Evolutionary conservation across 2,888 invertebrate genomes (phyloP).

Genomic region (Polydrusus tereticollis): DNA sequence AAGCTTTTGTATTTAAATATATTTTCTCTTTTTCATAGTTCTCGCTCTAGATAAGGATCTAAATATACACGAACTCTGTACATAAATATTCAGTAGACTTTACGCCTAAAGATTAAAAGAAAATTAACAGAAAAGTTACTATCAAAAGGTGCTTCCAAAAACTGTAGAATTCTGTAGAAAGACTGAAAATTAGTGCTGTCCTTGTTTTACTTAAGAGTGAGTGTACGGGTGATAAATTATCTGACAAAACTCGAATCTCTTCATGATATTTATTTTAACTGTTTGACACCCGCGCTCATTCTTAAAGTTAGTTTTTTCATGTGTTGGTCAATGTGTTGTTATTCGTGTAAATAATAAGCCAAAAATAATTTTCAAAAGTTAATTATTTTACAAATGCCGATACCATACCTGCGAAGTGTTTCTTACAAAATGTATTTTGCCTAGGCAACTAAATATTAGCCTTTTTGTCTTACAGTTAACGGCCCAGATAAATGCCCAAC

Average conservation of each 20-base stretch:
- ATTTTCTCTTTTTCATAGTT: too few species aligned
- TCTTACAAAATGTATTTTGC: not conserved
- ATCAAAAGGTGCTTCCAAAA: constrained; percentile 47
- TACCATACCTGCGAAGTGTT: not conserved
- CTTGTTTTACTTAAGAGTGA: not conserved
- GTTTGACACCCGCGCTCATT: too few species aligned
- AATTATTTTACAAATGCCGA: not conserved
- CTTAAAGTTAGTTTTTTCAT: not conserved
- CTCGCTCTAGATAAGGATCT: too few species aligned
- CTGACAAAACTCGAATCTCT: too few species aligned
- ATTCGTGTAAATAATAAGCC: not conserved
- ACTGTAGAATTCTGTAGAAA: constrained; percentile 39
- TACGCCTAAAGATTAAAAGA: not conserved
- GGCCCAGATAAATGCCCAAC: not conserved
- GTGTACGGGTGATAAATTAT: not conserved
- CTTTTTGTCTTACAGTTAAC: constrained; percentile 16
- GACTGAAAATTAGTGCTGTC: constrained; percentile 35
- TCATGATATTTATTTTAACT: too few species aligned
- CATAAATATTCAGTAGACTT: too few species aligned
- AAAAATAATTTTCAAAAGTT: not conserved
- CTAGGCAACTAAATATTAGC: not conserved
- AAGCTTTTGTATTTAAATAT: too few species aligned
- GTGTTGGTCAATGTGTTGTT: not conserved
- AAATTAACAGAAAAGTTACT: constrained; percentile 35
- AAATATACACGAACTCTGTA: too few species aligned